phyloP scores from a whole-genome alignment of 2,888 invertebrate species.

The Nasonia oneida region DNA sequence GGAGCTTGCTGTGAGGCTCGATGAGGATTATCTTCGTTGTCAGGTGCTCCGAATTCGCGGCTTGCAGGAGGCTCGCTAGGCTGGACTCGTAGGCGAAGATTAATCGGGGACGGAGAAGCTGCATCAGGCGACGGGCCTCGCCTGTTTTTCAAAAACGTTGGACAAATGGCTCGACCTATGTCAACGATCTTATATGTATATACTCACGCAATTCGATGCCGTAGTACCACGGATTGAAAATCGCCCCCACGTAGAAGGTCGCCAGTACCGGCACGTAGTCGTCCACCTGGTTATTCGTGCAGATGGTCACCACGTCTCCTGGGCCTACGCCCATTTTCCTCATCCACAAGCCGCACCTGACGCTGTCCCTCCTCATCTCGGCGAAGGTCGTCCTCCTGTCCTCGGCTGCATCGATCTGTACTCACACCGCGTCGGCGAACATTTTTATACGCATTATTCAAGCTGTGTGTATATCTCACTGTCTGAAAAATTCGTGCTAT shows the following conservation, averaged over 20 bases:
- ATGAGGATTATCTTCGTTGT: conserved; percentile 65
- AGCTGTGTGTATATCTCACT: neutral
- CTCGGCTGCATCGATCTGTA: conserved; percentile 67
- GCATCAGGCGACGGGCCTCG: conserved; percentile 65
- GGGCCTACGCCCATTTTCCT: conserved; percentile 66
- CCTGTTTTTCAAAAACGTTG: neutral
- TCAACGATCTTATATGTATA: too few relatives aligned
- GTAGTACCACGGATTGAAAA: conserved; percentile 70
- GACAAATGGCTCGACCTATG: too few relatives aligned
- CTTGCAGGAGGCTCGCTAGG: conserved; percentile 43
- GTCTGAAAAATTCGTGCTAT: neutral
- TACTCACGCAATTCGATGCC: conserved; percentile 67
- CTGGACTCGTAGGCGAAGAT: conserved; percentile 66
- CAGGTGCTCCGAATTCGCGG: conserved; percentile 60
- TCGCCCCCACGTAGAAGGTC: conserved; percentile 67
- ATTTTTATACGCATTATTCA: neutral
- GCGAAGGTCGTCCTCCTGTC: conserved; percentile 65
- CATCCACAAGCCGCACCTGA: conserved; percentile 72
- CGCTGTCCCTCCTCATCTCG: conserved; percentile 66
- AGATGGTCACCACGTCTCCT: conserved; percentile 69
- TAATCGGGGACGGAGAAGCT: conserved; percentile 67
- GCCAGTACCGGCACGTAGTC: conserved; percentile 68
- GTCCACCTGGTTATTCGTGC: conserved; percentile 69
- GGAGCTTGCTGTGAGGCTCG: conserved; percentile 57
- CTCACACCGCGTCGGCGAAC: neutral